Base-by-base conservation (phyloP, 2,888 invertebrate species). In the Villa cingulata region DNA sequence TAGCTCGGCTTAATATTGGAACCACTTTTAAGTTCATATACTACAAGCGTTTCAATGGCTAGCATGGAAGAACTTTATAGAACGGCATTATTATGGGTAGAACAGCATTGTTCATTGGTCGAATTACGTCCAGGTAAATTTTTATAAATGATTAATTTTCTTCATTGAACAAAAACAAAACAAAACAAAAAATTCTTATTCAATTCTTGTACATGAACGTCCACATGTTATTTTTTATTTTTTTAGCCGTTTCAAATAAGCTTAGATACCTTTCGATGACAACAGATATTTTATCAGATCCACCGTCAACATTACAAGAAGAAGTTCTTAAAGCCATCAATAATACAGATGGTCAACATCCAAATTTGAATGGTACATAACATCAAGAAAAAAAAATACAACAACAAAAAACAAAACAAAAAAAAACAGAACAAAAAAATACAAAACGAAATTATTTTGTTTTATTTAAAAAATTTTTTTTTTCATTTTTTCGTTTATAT, bases 21-120 rank as follows among this genome's bases (percentile, higher is more conserved):
- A 60, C 88, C 91, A 37, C 72, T 96, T 58, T 78, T 96, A 70
- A 83, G 84, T 59, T 87, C 94, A 14, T 96, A 87, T 72, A 92
- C 89, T 67, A 81, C 83, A 59, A 84, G 87, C 61, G 95, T 95
- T 51, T 91, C 94, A 46, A 89, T 90, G 57, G 82, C 87, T 54
- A 91, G 86, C 72, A 75, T 90, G 52, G 86, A 89, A 55, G 95
- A 96, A 71, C 75, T 96, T 53, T 90, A 88, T 68, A 80, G 90
- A 57, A 89, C 94, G 54, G 89, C 91, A 51, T 76, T 90, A 62
- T 77, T 87, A 51, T 96, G 96, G 96, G 83, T 92, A 48, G 94
- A 96, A 70, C 94, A 95, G 66, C 91, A 92, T 70, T 96, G 95
- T 72, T 91, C 94, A 39, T 79, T 96, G 54, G 86, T 87, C 57